Evolutionary conservation across 2,888 invertebrate genomes (phyloP), one percentile per base, ranked within the genome.

Genomic region (Galerucella pusilla): DNA sequence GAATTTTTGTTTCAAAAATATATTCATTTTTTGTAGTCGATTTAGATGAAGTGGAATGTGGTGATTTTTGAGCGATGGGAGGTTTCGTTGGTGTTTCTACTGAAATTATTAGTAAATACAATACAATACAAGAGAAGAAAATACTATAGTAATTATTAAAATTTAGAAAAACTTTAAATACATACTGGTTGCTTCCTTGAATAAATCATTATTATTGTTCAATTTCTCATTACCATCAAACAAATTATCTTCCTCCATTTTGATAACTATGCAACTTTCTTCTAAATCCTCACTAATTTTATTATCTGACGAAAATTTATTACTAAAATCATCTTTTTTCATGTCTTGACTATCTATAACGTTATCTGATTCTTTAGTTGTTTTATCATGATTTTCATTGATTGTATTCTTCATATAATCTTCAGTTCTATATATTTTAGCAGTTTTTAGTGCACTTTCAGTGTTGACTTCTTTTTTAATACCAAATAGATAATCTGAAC

Each of bases 401-500:
- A 45, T 11, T 65, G 35, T 42, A 49, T 49, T 65, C 20, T 45
- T 20, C 3, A 65, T 1, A 49, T 16, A 68, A 35, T n/a, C 35
- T 25, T 60, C 49, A 16, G 70, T 49, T 3, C 25, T 52, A 60
- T 65, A 57, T 59, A 59, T 25, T 6, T 63, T 16, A 28, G 49
- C 70, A 28, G 42, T 52, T 5, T 66, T 59, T 14, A 65, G n/a
- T 25, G 54, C 57, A 12, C 73, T 63, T 4, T 69, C 25, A 61
- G 57, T 57, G 9, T 20, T 20, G 57, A 49, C 12, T 35, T 59
- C 64, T 6, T 25, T 71, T 46, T 45, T 65, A 7, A 67, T 64
- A 12, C 42, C 60, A 45, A 79, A 77, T 16, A 79, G 68, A 71
- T 81, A 73, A 59, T 77, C 75, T 11, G 61, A 35, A 12, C 77